A percentile compares a stretch with the other conserved stretches of the same genome.
These are phyloP conservation scores for Ochotona curzoniae DNA, from an alignment of 2,113 vertebrate species.

Conservation along the genomic window DNA sequence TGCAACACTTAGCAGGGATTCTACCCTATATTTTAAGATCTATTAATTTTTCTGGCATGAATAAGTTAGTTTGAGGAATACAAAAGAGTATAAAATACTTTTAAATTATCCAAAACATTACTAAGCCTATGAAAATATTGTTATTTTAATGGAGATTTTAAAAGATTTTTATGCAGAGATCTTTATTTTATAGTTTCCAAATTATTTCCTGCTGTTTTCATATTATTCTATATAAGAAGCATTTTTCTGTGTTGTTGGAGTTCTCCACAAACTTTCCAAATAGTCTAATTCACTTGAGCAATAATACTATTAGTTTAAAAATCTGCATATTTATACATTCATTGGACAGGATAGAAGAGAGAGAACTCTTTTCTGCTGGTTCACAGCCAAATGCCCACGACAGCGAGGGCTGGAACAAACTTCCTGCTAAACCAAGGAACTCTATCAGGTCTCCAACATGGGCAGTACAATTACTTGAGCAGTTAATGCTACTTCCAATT, in stretches of 20 bases:
- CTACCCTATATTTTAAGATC: not conserved
- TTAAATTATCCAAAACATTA: slow-evolving; percentile 39
- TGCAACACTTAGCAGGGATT: not conserved
- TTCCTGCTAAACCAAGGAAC: too few species aligned
- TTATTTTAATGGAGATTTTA: not conserved
- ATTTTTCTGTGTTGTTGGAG: not conserved
- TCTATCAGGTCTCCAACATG: too few species aligned
- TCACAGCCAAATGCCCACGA: too few species aligned
- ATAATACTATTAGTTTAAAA: not conserved
- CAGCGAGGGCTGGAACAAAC: too few species aligned
- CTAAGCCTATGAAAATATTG: not conserved
- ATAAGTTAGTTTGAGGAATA: slow-evolving; percentile 46
- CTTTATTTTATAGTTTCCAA: slow-evolving; percentile 14
- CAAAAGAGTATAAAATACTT: not conserved
- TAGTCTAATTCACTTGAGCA: not conserved
- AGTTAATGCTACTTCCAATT: too few species aligned
- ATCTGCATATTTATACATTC: too few species aligned
- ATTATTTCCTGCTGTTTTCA: not conserved
- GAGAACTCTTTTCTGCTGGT: too few species aligned
- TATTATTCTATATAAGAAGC: not conserved
- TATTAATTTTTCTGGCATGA: slow-evolving; percentile 48
- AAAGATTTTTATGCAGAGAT: not conserved
- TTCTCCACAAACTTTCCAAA: not conserved
- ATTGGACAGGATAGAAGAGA: too few species aligned
- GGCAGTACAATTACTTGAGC: too few species aligned